A percentile compares a stretch with the other conserved stretches of the same genome.
Conservation (phyloP, 1,140 invertebrate genomes). For the Solenopsis invicta region DNA sequence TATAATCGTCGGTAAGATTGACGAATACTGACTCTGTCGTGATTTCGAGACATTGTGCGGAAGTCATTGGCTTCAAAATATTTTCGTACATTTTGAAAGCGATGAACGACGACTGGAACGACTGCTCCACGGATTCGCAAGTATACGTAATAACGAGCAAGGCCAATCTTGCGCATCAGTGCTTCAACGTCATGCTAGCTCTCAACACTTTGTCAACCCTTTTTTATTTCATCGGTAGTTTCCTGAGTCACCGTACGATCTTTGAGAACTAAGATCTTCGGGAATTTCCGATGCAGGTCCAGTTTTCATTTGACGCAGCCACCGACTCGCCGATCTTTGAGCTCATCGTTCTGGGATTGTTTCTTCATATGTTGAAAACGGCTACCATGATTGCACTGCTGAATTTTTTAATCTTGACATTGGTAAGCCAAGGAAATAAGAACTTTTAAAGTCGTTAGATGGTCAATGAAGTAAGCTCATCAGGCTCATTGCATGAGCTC, state of each 20-base stretch:
- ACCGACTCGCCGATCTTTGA: slow-evolving; percentile 55
- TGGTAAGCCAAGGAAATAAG: slow-evolving; percentile 42
- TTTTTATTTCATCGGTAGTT: slow-evolving; percentile 7
- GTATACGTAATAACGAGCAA: slow-evolving; percentile 34
- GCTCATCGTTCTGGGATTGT: slow-evolving; percentile 14
- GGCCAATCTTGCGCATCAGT: slow-evolving; percentile 13
- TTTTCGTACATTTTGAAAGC: slow-evolving; percentile 31
- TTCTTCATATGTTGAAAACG: slow-evolving; percentile 21
- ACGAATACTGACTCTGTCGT: no score
- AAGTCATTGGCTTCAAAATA: slow-evolving; percentile 30
- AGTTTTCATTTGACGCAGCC: slow-evolving; percentile 51
- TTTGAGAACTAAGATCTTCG: not conserved
- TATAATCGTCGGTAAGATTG: slow-evolving; percentile 40
- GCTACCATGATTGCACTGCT: slow-evolving; percentile 40
- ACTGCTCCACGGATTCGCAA: not conserved
- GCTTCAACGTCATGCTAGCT: slow-evolving; percentile 17
- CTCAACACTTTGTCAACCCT: not conserved
- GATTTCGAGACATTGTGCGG: not conserved
- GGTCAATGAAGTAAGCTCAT: not conserved
- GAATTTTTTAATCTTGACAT: slow-evolving; percentile 43
- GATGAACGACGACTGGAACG: slow-evolving; percentile 52
- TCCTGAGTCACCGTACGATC: not conserved
- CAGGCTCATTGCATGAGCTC: not conserved
- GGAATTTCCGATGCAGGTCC: slow-evolving; percentile 47
- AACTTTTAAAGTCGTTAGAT: not conserved